A percentile compares a stretch with the other conserved stretches of the same genome.
These are phyloP conservation scores for Calliscelio sp. DNA, from an alignment of 2,888 invertebrate species.

Conservation along the genomic window DNA sequence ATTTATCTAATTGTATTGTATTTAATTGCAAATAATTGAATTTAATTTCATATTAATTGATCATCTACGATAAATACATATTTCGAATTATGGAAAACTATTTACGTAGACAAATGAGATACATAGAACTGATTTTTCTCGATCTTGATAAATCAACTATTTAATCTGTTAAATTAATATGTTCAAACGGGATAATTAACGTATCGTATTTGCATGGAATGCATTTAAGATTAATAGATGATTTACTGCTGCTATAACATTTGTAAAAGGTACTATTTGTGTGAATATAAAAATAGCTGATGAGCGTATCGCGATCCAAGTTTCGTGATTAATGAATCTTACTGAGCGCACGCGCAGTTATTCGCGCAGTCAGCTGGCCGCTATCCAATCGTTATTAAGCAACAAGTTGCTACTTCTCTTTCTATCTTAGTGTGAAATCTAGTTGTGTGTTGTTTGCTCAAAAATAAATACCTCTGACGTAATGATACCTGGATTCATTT, in stretches of 20 bases:
- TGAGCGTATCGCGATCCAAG: constrained; percentile 56
- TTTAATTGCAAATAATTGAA: no score
- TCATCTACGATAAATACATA: no score
- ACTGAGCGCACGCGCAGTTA: constrained; percentile 67
- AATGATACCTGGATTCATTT: constrained; percentile 53
- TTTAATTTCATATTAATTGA: no score
- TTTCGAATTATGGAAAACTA: no score
- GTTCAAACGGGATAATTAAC: constrained; percentile 2
- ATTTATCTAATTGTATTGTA: no score
- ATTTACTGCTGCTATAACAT: constrained; percentile 23
- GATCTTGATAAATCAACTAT: no score
- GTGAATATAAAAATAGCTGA: constrained; percentile 51
- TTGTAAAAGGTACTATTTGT: constrained; percentile 30
- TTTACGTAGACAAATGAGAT: no score
- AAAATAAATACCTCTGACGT: constrained; percentile 58
- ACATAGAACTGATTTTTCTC: no score
- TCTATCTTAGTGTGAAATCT: constrained; percentile 70
- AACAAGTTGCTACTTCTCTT: constrained; percentile 80
- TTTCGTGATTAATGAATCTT: constrained; percentile 72
- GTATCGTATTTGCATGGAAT: neutral
- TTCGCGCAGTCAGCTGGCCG: constrained; percentile 70
- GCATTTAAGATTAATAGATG: constrained; percentile 28
- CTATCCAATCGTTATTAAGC: constrained; percentile 79
- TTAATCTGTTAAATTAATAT: neutral
- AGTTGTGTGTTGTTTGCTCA: constrained; percentile 56